Percentiles rank a stretch among this genome's conserved stretches.
Evolutionary conservation across 2,113 vertebrate genomes (phyloP).

Genomic region (Henicopernis longicauda): DNA sequence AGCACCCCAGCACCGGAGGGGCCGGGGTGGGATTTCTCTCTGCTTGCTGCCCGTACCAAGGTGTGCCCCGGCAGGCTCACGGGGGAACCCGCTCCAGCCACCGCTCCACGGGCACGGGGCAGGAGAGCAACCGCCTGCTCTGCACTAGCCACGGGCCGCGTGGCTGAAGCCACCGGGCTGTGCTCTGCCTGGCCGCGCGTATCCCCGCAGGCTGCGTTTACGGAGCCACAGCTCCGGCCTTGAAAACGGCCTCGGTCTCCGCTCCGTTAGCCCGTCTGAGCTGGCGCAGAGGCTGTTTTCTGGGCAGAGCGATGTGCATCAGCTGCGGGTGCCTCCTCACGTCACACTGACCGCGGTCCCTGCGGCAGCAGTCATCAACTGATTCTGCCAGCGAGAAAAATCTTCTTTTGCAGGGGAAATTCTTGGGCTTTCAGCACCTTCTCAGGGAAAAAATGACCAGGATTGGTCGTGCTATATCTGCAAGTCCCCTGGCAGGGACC

Average conservation of each 20-base stretch:
- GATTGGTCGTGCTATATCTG: not conserved
- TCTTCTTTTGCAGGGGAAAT: not conserved
- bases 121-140: not conserved
- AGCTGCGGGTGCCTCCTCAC: not conserved
- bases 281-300: not conserved
- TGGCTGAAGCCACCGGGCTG: not conserved
- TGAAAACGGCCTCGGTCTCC: not conserved
- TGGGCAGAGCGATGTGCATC: not conserved
- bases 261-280: not conserved
- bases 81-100: not conserved
- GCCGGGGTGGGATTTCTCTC: not conserved
- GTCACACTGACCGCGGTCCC: not conserved
- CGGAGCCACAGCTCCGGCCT: not conserved
- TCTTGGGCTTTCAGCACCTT: not conserved
- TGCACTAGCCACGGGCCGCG: not conserved
- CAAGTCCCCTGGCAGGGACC: not conserved
- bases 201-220: not conserved
- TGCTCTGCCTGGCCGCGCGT: not conserved
- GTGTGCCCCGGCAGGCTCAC: rapidly evolving
- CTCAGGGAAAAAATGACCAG: not conserved
- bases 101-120: not conserved
- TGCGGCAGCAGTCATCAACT: not conserved
- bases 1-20: not conserved
- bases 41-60: not conserved
- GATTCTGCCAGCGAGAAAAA: not conserved